A percentile compares a stretch with the other conserved stretches of the same genome.
phyloP scores from a whole-genome alignment of 1,140 invertebrate genomes.

The Meloidogyne chitwoodi region DNA sequence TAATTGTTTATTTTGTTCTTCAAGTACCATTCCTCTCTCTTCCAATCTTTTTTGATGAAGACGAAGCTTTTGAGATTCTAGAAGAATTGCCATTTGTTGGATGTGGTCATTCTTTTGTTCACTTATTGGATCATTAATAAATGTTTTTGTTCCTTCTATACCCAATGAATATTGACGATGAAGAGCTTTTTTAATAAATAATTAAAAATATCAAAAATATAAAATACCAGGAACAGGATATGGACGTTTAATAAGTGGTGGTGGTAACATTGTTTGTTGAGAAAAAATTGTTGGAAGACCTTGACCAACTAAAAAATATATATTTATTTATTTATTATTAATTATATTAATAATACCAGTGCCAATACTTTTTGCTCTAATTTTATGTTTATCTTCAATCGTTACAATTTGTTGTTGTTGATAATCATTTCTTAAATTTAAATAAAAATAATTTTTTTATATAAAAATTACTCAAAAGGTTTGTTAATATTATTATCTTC shows the following conservation, averaged over 20 bases:
- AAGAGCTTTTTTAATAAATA: neutral
- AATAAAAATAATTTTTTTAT: neutral
- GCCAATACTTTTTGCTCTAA: neutral
- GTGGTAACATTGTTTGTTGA: conserved; percentile 15
- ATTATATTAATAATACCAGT: neutral
- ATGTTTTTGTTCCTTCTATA: neutral
- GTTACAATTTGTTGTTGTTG: neutral
- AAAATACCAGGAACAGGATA: neutral
- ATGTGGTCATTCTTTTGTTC: conserved; percentile 14
- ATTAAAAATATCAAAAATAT: neutral
- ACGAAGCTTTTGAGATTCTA: conserved; percentile 43
- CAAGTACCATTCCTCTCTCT: conserved; percentile 49
- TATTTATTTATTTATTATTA: neutral
- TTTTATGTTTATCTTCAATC: neutral
- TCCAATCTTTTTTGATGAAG: conserved; percentile 54
- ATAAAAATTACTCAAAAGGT: neutral
- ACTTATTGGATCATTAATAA: neutral
- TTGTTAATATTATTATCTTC: neutral
- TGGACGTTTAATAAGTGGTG: conserved; percentile 13
- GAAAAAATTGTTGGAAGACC: conserved; percentile 1
- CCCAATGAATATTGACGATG: conserved; percentile 20
- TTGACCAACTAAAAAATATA: neutral
- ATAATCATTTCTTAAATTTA: neutral
- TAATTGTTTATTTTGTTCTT: conserved; percentile 56
- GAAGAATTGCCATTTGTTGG: conserved; percentile 21